Evolutionary conservation across 2,797 vertebrate species (phyloP).

Genomic region (Xyrichtys novacula): DNA sequence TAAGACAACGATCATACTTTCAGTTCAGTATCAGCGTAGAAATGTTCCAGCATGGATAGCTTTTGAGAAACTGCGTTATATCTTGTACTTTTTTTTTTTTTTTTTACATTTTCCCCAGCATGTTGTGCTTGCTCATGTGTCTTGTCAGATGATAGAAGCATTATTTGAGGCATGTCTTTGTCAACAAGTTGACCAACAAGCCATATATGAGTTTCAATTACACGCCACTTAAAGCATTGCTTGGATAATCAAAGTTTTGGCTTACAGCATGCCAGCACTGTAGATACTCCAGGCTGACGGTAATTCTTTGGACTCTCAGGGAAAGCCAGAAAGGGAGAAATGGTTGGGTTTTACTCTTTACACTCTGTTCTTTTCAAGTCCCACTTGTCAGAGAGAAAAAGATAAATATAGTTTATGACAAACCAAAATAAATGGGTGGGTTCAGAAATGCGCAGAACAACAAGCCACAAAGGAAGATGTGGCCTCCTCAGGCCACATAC

Average conservation of each 20-base stretch:
- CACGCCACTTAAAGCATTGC: slow-evolving; percentile 41
- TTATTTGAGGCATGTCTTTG: slow-evolving; percentile 27
- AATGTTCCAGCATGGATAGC: not conserved
- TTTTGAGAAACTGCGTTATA: not conserved
- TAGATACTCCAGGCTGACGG: slow-evolving; percentile 31
- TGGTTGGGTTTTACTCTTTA: slow-evolving; percentile 69
- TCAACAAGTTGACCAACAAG: slow-evolving; percentile 44
- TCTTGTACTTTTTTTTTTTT: slow-evolving; percentile 10
- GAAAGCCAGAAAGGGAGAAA: slow-evolving; percentile 29
- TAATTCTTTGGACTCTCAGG: slow-evolving; percentile 33
- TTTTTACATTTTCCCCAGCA: not conserved
- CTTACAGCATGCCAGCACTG: slow-evolving; percentile 29
- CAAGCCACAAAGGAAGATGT: slow-evolving; percentile 91
- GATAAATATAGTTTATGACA: slow-evolving; percentile 94
- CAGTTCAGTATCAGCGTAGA: slow-evolving; percentile 18
- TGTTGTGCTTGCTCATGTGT: not conserved
- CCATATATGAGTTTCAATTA: slow-evolving; percentile 35
- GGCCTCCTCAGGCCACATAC: slow-evolving; percentile 85
- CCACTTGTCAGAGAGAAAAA: slow-evolving; percentile 87
- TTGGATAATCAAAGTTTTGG: slow-evolving; percentile 43
- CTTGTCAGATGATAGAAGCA: slow-evolving; percentile 14
- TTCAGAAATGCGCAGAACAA: slow-evolving; percentile 87
- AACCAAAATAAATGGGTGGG: slow-evolving; percentile 95
- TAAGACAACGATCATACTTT: slow-evolving; percentile 13
- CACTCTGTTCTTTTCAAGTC: slow-evolving; percentile 84